A percentile compares a stretch with the other conserved stretches of the same genome.
phyloP scores from a whole-genome alignment of 2,113 vertebrate species.

The Apaloderma vittatum region DNA sequence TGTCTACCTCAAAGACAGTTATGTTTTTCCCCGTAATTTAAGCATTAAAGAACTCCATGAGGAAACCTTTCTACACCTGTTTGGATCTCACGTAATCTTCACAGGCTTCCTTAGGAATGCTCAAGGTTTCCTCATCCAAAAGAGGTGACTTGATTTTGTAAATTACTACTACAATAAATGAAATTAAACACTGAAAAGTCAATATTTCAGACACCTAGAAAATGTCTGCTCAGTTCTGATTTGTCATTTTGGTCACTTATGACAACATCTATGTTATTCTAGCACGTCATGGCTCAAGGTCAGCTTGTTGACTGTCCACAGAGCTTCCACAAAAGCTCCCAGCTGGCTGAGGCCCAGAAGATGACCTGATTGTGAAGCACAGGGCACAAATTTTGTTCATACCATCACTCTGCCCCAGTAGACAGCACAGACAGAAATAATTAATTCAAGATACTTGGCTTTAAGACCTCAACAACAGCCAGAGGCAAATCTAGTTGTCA shows the following conservation, averaged over 20 bases:
- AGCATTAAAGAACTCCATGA: background rate
- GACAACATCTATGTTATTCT: background rate
- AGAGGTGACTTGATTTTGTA: background rate
- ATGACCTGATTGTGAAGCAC: background rate
- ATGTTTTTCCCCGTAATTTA: background rate
- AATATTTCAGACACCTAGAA: background rate
- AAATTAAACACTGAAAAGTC: background rate
- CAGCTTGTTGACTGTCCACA: background rate
- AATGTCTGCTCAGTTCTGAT: background rate
- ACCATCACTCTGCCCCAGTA: background rate
- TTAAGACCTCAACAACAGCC: background rate
- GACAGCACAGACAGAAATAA: background rate
- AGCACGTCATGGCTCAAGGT: background rate
- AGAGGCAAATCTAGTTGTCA: background rate
- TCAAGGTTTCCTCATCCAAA: background rate
- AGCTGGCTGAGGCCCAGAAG: background rate
- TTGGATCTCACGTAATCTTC: background rate
- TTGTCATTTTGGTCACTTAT: background rate
- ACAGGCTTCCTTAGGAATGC: background rate
- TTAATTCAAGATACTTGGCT: background rate
- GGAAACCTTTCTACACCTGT: background rate
- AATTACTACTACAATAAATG: background rate
- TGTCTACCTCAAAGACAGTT: background rate
- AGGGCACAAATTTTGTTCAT: background rate
- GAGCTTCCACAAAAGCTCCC: background rate